Evolutionary conservation across 2,797 vertebrate species (phyloP).

Genomic region (Craterocephalus amniculus): DNA sequence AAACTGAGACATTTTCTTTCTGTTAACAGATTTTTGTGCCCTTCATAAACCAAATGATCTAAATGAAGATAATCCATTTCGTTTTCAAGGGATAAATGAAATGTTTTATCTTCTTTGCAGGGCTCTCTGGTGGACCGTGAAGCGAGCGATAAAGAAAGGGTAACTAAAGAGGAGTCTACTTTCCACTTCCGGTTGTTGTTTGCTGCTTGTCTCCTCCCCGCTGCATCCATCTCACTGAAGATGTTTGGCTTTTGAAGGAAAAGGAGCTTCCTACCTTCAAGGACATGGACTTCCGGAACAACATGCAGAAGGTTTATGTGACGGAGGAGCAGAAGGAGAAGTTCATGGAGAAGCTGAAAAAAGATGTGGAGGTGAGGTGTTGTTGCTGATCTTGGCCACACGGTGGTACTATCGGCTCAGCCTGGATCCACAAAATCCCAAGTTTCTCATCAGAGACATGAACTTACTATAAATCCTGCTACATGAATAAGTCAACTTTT

Average conservation of each 20-base stretch:
- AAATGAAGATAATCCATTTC: neutral
- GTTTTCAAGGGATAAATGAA: neutral
- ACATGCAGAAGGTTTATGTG: conserved; percentile 94
- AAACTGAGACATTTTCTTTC: neutral
- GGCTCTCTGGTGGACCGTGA: conserved; percentile 94
- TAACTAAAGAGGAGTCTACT: conserved; percentile 52
- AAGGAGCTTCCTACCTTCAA: conserved; percentile 96
- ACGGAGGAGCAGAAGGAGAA: conserved; percentile 90
- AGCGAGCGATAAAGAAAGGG: conserved; percentile 97
- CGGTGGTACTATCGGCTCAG: conserved; percentile 19
- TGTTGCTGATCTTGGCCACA: conserved; percentile 47
- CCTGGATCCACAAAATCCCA: too few relatives aligned
- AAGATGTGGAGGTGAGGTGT: conserved; percentile 90
- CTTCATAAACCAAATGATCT: neutral
- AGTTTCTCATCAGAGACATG: too few relatives aligned
- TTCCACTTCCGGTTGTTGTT: neutral
- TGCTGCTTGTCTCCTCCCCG: neutral
- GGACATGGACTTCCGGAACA: conserved; percentile 95
- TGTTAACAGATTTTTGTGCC: too few relatives aligned
- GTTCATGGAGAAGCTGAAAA: conserved; percentile 92
- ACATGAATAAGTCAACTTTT: too few relatives aligned
- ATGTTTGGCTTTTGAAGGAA: conserved; percentile 71
- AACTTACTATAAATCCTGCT: too few relatives aligned
- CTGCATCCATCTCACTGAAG: neutral
- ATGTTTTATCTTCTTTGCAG: conserved; percentile 65